Conservation (phyloP, 1,140 invertebrate genomes). For the Danaus plexippus region DNA sequence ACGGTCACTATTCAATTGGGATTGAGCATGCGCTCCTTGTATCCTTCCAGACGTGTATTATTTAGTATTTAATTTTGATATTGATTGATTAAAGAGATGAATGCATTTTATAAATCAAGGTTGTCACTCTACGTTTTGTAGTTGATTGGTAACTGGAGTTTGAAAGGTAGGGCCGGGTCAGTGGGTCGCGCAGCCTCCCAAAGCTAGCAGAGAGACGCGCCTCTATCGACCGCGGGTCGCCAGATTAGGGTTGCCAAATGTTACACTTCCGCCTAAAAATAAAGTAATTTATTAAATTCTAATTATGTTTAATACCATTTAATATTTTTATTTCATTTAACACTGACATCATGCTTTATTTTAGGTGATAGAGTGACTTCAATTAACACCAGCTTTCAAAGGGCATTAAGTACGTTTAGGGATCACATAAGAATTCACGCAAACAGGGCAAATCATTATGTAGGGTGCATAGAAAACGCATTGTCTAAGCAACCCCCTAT, state of each 20-base stretch:
- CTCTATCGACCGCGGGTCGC: conserved; percentile 64
- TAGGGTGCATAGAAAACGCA: conserved; percentile 4
- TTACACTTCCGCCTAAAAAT: no score
- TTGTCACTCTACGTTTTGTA: conserved; percentile 23
- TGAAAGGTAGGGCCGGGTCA: conserved; percentile 56
- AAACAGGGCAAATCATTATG: no score
- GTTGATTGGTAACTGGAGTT: conserved; percentile 33
- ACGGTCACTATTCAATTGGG: conserved; percentile 30
- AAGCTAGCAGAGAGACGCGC: conserved; percentile 57
- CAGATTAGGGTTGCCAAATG: conserved; percentile 48
- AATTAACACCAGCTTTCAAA: no score
- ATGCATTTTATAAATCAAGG: conserved; percentile 15
- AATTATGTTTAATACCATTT: no score
- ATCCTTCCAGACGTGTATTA: conserved; percentile 30
- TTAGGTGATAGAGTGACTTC: no score
- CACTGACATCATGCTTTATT: no score
- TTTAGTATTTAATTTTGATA: conserved; percentile 14
- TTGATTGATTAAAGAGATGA: conserved; percentile 15
- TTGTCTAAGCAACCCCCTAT: conserved; percentile 23
- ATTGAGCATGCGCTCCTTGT: conserved; percentile 36
- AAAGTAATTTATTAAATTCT: no score
- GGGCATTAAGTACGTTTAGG: no score
- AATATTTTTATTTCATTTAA: no score
- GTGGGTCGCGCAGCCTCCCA: conserved; percentile 56
- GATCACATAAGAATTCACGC: no score